Base-by-base conservation (phyloP, 1,140 invertebrate species). In the Drosophila kanapiae region DNA sequence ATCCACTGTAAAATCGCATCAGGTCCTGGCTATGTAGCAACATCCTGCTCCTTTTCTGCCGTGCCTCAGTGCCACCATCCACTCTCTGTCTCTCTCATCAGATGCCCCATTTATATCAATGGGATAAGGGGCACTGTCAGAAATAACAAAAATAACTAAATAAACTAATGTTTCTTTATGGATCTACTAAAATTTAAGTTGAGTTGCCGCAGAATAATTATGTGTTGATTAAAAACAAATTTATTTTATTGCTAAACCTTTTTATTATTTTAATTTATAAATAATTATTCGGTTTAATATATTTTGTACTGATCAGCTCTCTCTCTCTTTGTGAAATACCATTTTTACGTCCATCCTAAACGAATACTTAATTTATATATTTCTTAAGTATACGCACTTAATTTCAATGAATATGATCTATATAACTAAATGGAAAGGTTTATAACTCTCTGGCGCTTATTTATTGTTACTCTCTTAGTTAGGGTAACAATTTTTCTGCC, bases 41-140 rank as follows among this genome's bases (percentile, higher is more conserved):
- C 14, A 14, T 18, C 11, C 35, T 29, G 27, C 60, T 67, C 60
- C 48, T 33, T 45, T 35, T 35, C 3, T 53, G 31, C 7, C 31
- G 0, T 14, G 51, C 31, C 6, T n/a, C 8, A 23, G 7, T 23
- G 10, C 4, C 4, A 7, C 27, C 14, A 31, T 42, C 4, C 11
- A 9, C 3, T 40, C 48, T 48, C 43, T 18, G 11, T 27, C 70
- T 45, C 42, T 47, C 49, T 51, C 45, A 45, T 40, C 56, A 27
- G 45, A 35, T 63, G 23, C 51, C 58, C 82, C 80, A 75, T 86
- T 81, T 86, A 79, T 82, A 85, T 87, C 76, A 71, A 72, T 69
- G 56, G 75, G 63, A 49, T 61, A 48, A 56, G 40, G n/a, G n/a
- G 38, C 84, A 87, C 83, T 72, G 62, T 27, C 31, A 54, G 42